Evolutionary conservation across 2,113 vertebrate species (phyloP), one percentile per base, ranked within the genome.

Genomic region (Tachysurus vachellii): DNA sequence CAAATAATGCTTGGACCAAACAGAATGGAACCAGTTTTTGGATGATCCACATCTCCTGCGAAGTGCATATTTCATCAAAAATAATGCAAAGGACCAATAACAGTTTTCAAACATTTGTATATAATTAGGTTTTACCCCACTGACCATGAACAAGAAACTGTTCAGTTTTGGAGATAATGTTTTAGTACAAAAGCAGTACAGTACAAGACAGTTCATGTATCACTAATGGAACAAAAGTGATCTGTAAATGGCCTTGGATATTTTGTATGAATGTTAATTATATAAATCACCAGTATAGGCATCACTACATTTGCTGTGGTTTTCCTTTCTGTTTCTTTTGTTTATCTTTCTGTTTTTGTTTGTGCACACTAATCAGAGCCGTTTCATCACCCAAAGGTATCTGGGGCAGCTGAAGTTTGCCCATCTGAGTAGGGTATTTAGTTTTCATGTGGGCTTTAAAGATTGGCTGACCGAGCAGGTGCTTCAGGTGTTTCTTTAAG

Each of bases 351-450:
- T 89, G 56, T 90, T 90, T 91, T 86, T 96, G 94, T 68, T 87
- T 94, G 86, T 94, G 94, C 28, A 98, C 76, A 0, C 92, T 95
- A 88, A 90, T 91, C 56, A 99, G 66, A 14, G 98, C 97, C 1
- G 95, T 96, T 90, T 96, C 92, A 10, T 21, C 90, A 6, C 85
- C 28, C 0, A 73, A 53, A 36, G 93, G 91, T 10, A 94, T 68
- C 59, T 88, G 31, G 44, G 95, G 94, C 87, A 95, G 86, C 0
- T 93, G 91, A 0, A 96, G 94, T 90, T 91, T 96, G 86, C 98
- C 98, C 90, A 96, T 96, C 90, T 99, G 96, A 11, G 98, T 99
- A 2, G 98, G 98, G 66, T 99, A 99, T 90, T 94, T 98, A 68
- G 97, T 99, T 92, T 96, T 98, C 89, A 95, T 95, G 53, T 93